phyloP scores from a whole-genome alignment of 1,140 invertebrate genomes.

The Penaeus indicus region DNA sequence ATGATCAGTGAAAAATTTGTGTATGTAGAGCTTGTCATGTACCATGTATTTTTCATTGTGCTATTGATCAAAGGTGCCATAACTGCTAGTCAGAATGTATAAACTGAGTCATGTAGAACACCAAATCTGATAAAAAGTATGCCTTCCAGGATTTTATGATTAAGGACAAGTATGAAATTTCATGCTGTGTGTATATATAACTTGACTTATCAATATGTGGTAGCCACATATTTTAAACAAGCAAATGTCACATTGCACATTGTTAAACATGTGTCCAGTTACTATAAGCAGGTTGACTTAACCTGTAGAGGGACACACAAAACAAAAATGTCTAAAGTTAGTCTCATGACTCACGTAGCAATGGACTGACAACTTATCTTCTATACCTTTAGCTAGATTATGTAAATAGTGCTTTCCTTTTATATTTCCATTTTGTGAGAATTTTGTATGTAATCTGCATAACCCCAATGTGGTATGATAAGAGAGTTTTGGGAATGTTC shows the following conservation, averaged over 20 bases:
- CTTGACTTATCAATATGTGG: slow-evolving; percentile 32
- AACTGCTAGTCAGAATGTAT: slow-evolving; percentile 61
- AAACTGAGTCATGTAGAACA: slow-evolving; percentile 35
- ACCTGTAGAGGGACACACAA: too few relatives aligned
- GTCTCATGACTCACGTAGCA: slow-evolving; percentile 20
- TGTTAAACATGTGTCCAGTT: slow-evolving; percentile 7
- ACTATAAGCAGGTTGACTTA: too few relatives aligned
- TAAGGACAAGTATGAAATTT: slow-evolving; percentile 45
- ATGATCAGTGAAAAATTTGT: not conserved
- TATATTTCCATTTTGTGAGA: slow-evolving; percentile 47
- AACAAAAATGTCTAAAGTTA: too few relatives aligned
- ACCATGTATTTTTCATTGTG: slow-evolving; percentile 26
- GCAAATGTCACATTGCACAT: slow-evolving; percentile 1
- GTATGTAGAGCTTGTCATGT: not conserved
- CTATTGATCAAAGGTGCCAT: slow-evolving; percentile 61
- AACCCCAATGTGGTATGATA: slow-evolving; percentile 43
- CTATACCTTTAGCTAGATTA: slow-evolving; percentile 38
- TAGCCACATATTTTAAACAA: slow-evolving; percentile 37
- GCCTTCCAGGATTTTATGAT: slow-evolving; percentile 59
- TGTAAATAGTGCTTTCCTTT: slow-evolving; percentile 48
- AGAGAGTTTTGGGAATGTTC: slow-evolving; percentile 54
- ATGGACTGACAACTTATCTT: slow-evolving; percentile 35
- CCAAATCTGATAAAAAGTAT: slow-evolving; percentile 45
- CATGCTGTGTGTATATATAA: slow-evolving; percentile 46
- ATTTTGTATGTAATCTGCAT: slow-evolving; percentile 52